phyloP scores from a whole-genome alignment of 2,888 invertebrate species.

The Cosmia trapezina region DNA sequence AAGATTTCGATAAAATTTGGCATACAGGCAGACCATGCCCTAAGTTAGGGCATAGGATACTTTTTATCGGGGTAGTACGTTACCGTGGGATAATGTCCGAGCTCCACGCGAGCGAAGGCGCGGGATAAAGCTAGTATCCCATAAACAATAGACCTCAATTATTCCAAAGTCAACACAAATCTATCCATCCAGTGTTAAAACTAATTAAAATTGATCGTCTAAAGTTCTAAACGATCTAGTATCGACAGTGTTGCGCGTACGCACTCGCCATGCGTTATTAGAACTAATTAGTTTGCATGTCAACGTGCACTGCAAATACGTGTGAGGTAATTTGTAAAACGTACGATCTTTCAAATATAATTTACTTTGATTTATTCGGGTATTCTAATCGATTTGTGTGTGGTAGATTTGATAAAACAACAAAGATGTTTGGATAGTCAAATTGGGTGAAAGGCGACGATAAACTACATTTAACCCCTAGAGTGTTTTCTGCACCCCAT shows the following conservation, averaged over 20 bases:
- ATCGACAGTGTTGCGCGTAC: conserved; percentile 12
- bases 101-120: neutral
- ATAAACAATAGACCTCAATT: neutral
- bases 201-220: conserved; percentile 12
- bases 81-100: neutral
- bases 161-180: neutral
- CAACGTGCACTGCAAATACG: neutral
- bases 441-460: neutral
- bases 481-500: too few relatives aligned
- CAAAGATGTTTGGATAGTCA: neutral
- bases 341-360: conserved; percentile 2
- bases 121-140: too few relatives aligned
- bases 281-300: conserved; percentile 20
- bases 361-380: neutral
- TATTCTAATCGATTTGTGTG: neutral
- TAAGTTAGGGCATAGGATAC: neutral
- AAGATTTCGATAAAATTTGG: neutral
- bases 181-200: neutral
- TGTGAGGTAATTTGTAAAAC: conserved; percentile 5
- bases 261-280: conserved; percentile 22
- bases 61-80: neutral
- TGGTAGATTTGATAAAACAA: neutral
- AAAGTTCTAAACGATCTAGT: neutral
- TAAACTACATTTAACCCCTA: too few relatives aligned
- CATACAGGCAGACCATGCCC: neutral